phyloP scores from a whole-genome alignment of 1,140 invertebrate genomes.

The Coelopa frigida region DNA sequence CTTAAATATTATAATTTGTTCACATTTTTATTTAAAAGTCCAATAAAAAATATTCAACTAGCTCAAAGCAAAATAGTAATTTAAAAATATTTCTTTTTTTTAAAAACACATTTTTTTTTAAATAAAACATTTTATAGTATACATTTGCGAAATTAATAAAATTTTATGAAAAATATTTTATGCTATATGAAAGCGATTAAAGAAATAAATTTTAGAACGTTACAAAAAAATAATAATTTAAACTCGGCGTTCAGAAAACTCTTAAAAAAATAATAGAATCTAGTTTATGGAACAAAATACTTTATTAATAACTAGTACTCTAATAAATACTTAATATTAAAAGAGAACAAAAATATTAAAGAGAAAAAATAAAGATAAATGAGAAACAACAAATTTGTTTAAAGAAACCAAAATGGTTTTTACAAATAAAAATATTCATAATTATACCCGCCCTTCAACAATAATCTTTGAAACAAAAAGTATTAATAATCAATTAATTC shows the following conservation, averaged over 20 bases:
- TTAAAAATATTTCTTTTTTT: not conserved
- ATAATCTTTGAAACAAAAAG: conserved; percentile 4
- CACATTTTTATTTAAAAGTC: no score
- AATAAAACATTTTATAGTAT: conserved; percentile 2
- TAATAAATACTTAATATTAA: conserved; percentile 6
- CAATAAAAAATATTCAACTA: conserved; percentile 4
- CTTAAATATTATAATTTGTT: no score
- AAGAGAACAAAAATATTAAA: conserved; percentile 3
- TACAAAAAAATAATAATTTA: conserved; percentile 8
- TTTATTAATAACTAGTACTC: conserved; percentile 3
- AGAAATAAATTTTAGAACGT: not conserved
- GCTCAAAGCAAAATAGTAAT: not conserved
- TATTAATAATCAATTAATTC: not conserved
- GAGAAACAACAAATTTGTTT: conserved; percentile 4
- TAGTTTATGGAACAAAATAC: not conserved
- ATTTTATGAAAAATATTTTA: conserved; percentile 3
- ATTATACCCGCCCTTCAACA: no score
- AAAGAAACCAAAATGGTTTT: conserved; percentile 2
- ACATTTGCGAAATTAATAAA: not conserved
- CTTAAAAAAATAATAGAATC: conserved; percentile 5
- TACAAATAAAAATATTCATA: conserved; percentile 3
- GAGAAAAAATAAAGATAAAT: conserved; percentile 2
- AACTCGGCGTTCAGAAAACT: no score
- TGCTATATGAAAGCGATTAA: conserved; percentile 7
- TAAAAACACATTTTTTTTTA: not conserved